phyloP scores from a whole-genome alignment of 2,113 vertebrate species.

The Prionailurus bengalensis region DNA sequence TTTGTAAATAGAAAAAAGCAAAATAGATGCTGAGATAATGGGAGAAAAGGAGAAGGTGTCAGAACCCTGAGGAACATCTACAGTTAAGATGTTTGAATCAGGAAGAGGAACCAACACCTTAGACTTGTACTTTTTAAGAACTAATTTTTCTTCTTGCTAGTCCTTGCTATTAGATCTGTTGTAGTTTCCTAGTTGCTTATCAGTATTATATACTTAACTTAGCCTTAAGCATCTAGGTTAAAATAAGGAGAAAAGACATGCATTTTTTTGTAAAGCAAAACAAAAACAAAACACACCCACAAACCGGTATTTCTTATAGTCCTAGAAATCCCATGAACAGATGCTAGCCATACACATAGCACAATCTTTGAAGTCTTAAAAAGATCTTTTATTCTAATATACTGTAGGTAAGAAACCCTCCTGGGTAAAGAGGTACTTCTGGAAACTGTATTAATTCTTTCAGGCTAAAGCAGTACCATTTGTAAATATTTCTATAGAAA shows the following conservation, averaged over 20 bases:
- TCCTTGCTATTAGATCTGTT: constrained; percentile 34
- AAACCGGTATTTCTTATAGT: background rate
- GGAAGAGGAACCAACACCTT: background rate
- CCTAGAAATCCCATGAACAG: background rate
- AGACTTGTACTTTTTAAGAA: background rate
- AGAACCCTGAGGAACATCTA: background rate
- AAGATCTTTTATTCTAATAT: background rate
- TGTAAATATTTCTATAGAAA: constrained; percentile 4
- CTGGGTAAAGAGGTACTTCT: background rate
- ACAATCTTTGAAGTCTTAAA: constrained; percentile 20
- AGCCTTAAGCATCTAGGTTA: constrained; percentile 6
- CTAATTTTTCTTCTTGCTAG: background rate
- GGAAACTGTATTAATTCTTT: background rate
- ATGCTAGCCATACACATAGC: background rate
- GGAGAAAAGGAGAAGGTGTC: background rate
- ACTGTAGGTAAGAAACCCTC: background rate
- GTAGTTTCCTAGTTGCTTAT: background rate
- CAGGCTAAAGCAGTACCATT: background rate
- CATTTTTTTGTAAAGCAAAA: background rate
- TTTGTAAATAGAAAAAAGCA: constrained; percentile 48
- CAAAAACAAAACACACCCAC: background rate
- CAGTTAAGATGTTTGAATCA: background rate
- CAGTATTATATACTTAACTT: background rate
- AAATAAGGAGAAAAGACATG: background rate
- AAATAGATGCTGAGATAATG: background rate